phyloP scores from a whole-genome alignment of 1,140 invertebrate species.

The Dreissena rostriformis region DNA sequence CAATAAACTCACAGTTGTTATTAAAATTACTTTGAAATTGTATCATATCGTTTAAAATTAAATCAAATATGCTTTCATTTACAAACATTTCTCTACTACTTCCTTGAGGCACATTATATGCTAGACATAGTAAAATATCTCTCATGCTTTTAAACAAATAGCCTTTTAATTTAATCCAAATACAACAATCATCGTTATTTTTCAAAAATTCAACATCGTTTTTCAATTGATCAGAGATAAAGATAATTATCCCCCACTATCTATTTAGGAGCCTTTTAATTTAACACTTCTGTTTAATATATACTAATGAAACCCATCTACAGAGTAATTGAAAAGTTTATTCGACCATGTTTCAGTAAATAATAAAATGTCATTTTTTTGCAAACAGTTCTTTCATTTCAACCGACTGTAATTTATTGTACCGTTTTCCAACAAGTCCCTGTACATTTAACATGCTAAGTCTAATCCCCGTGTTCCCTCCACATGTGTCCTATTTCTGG shows the following conservation, averaged over 20 bases:
- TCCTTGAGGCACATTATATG: constrained; percentile 17
- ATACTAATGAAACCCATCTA: constrained; percentile 5
- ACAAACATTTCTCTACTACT: constrained; percentile 20
- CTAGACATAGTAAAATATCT: constrained; percentile 13
- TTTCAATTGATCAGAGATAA: constrained; percentile 6
- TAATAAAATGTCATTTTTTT: constrained; percentile 15
- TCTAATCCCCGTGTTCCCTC: background rate
- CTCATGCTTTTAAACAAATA: background rate
- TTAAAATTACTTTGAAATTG: background rate
- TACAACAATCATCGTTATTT: background rate
- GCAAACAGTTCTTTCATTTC: constrained; percentile 14
- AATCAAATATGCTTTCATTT: constrained; percentile 13
- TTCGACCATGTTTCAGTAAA: constrained; percentile 30
- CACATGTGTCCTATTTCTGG: background rate
- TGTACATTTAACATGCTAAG: constrained; percentile 32
- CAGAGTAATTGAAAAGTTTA: constrained; percentile 1
- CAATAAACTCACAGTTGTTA: background rate
- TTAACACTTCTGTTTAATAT: constrained; percentile 14
- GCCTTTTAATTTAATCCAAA: constrained; percentile 22
- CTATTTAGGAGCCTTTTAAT: background rate
- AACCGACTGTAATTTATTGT: constrained; percentile 23
- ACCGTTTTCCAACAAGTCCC: constrained; percentile 11
- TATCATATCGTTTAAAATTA: background rate
- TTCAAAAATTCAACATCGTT: constrained; percentile 16
- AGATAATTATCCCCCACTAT: constrained; percentile 26